Evolutionary conservation across 1,140 invertebrate species (phyloP), one percentile per base, ranked within the genome.

Genomic region (Achroia grisella): DNA sequence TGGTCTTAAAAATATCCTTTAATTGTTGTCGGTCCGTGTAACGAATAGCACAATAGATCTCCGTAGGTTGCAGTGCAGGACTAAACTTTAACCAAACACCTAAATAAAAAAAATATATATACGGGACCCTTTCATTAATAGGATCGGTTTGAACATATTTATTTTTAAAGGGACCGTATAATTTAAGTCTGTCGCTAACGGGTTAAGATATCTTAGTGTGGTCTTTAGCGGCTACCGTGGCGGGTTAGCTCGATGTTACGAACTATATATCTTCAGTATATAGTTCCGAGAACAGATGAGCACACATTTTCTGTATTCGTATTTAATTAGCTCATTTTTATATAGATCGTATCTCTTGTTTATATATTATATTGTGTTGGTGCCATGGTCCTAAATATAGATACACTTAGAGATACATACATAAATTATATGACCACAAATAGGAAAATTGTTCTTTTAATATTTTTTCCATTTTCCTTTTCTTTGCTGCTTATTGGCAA

Each of bases 201-300:
- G 61, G 62, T 71, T 65, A 73, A 62, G 71, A 71, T 74, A 71
- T 77, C 71, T 57, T 46, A 45, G 61, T 59, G 61, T 71, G 62
- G 56, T 50, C 51, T 36, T 39, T 49, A 46, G 31, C 44, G 31
- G 32, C 11, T 13, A 15, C 6, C 42, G 34, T 51, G 54, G 52
- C 44, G 31, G 32, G 29, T 39, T 33, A 45, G 29, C 29, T 23
- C 17, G 17, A 6, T 23, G 17, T 23, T 23, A 23, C 17, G 2
- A 23, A 23, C 17, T 23, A 23, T 23, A 23, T 23, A 23, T 23
- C 17, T 23, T 23, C 27, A 27, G 23, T 39, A 39, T 39, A 39
- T 39, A 14, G 23, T 40, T 40, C 39, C 6, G 27, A 27, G 39
- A 40, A 40, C 9, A 14, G 39, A 12, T 12, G 8, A 11, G 2